A percentile compares a stretch with the other conserved stretches of the same genome.
These are phyloP conservation scores for Caenorhabditis virilis DNA, from an alignment of 2,888 invertebrate genomes.

Conservation along the genomic window DNA sequence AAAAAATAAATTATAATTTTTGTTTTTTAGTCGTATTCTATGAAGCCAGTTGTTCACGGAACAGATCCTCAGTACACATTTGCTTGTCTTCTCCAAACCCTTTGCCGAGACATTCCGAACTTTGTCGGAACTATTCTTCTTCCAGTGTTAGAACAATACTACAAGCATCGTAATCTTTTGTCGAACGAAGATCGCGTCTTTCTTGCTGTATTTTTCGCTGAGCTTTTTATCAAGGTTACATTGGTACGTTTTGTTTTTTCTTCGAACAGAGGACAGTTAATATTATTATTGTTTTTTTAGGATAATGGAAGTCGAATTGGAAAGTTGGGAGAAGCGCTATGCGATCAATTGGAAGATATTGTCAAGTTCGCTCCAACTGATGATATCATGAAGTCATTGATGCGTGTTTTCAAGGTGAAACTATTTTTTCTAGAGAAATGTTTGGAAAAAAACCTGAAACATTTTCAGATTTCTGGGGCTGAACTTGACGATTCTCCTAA, in stretches of 20 bases:
- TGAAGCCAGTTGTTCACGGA: slow-evolving; percentile 14
- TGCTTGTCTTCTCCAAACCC: slow-evolving; percentile 22
- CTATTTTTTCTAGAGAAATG: not conserved
- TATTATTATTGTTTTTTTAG: too few relatives aligned
- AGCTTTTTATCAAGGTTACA: slow-evolving; percentile 18
- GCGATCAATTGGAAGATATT: slow-evolving; percentile 28
- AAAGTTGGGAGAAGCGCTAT: slow-evolving; percentile 13
- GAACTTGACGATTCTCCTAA: slow-evolving; percentile 15
- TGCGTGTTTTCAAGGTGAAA: slow-evolving; percentile 19
- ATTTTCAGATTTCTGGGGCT: slow-evolving; percentile 18
- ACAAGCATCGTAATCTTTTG: slow-evolving; percentile 1
- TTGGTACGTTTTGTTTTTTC: slow-evolving; percentile 9
- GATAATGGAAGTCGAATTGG: slow-evolving; percentile 25
- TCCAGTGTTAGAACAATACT: slow-evolving; percentile 10
- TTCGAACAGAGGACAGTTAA: too few relatives aligned
- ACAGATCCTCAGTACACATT: slow-evolving; percentile 38
- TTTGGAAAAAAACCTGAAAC: too few relatives aligned
- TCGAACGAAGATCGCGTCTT: slow-evolving; percentile 14
- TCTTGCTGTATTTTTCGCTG: slow-evolving; percentile 30
- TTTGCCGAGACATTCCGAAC: slow-evolving; percentile 22
- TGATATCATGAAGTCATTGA: slow-evolving; percentile 18
- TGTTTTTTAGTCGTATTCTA: slow-evolving; percentile 9
- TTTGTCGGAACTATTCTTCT: slow-evolving; percentile 15
- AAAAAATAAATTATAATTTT: not conserved
- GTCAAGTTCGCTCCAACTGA: slow-evolving; percentile 18